Evolutionary conservation across 1,140 invertebrate genomes (phyloP).

Genomic region (Drosophila guanche): DNA sequence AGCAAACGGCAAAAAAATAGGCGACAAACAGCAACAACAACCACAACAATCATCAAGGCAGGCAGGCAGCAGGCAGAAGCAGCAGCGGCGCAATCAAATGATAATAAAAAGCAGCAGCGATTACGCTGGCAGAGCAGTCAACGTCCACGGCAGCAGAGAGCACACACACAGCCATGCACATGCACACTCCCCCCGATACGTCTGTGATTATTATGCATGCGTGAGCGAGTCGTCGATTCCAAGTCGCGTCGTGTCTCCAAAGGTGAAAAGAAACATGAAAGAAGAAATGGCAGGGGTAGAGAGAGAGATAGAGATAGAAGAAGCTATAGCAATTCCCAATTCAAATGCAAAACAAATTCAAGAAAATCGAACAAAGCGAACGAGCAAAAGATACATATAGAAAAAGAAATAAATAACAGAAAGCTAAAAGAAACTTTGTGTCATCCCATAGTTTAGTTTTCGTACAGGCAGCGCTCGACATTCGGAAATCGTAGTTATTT

Average conservation of each 20-base stretch:
- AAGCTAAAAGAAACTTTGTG: slow-evolving; percentile 44
- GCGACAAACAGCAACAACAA: slow-evolving; percentile 54
- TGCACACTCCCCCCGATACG: not conserved
- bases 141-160: slow-evolving; percentile 17
- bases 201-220: slow-evolving; percentile 74
- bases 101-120: slow-evolving; percentile 79
- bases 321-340: slow-evolving; percentile 75
- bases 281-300: slow-evolving; percentile 18
- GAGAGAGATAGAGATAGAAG: slow-evolving; percentile 40
- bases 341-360: slow-evolving; percentile 75
- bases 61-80: slow-evolving; percentile 9
- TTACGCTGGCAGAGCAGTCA: slow-evolving; percentile 57
- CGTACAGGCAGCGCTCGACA: too few relatives aligned
- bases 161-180: slow-evolving; percentile 3
- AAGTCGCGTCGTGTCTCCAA: slow-evolving; percentile 41
- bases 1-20: slow-evolving; percentile 58
- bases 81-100: slow-evolving; percentile 72
- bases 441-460: slow-evolving; percentile 16
- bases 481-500: too few relatives aligned
- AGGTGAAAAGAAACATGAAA: slow-evolving; percentile 67
- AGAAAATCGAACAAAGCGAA: slow-evolving; percentile 71
- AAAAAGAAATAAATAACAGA: slow-evolving; percentile 23
- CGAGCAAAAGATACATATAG: slow-evolving; percentile 7
- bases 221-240: slow-evolving; percentile 50
- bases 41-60: slow-evolving; percentile 63